Conservation (phyloP, 2,888 invertebrate species). For the Atethmia centrago region DNA sequence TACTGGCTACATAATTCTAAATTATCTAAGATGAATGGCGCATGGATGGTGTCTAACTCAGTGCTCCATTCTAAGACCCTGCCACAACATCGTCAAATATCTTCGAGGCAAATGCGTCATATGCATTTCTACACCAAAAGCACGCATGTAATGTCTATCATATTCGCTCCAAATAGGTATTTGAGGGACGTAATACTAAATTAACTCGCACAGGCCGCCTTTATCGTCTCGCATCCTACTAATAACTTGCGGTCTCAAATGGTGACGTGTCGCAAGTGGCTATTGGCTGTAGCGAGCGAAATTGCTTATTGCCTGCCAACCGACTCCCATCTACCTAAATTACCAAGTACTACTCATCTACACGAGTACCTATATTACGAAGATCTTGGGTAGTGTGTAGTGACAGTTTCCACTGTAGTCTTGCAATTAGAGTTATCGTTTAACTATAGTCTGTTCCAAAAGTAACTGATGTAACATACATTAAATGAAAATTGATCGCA, state of each 20-base stretch:
- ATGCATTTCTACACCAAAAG: conserved; percentile 48
- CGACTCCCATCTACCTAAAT: conserved; percentile 46
- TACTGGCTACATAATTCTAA: too few relatives aligned
- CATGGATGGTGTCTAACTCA: neutral
- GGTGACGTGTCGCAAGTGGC: conserved; percentile 64
- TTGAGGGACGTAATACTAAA: conserved; percentile 62
- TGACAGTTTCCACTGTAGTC: conserved; percentile 21
- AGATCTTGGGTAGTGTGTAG: conserved; percentile 20
- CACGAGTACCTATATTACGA: conserved; percentile 33
- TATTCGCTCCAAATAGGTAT: conserved; percentile 55
- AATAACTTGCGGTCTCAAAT: conserved; percentile 69
- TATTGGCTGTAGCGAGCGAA: conserved; percentile 64
- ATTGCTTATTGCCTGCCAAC: conserved; percentile 66
- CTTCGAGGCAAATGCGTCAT: conserved; percentile 1
- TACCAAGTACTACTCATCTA: conserved; percentile 28
- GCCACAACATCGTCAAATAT: conserved; percentile 2
- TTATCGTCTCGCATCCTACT: conserved; percentile 61
- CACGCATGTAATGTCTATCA: conserved; percentile 52
- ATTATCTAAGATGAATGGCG: too few relatives aligned
- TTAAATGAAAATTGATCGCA: too few relatives aligned
- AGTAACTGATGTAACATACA: neutral
- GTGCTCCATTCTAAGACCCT: neutral
- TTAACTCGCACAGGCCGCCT: conserved; percentile 61
- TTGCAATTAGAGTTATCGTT: conserved; percentile 20
- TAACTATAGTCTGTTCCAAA: neutral